Percentiles rank a stretch among this genome's conserved stretches.
phyloP scores from a whole-genome alignment of 2,888 invertebrate genomes.

The Eutolmus rufibarbis region DNA sequence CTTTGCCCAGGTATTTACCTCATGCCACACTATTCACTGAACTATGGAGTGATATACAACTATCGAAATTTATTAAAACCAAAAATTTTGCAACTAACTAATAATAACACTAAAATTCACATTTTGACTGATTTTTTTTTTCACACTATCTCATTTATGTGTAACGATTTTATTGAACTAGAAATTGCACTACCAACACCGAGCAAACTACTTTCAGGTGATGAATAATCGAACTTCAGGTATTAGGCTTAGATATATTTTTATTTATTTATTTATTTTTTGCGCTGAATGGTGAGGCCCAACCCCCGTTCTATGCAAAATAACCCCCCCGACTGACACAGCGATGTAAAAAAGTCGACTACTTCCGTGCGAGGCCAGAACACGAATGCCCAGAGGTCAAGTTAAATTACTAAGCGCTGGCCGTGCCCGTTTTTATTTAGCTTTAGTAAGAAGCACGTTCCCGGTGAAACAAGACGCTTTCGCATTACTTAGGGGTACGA shows the following conservation, averaged over 20 bases:
- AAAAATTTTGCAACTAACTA: neutral
- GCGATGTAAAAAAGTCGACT: neutral
- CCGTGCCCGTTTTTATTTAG: conserved; percentile 1
- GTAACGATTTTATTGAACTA: neutral
- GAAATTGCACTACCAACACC: neutral
- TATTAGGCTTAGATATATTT: neutral
- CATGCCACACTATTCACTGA: neutral
- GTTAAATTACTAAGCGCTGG: neutral
- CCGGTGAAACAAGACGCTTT: neutral
- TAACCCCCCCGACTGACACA: neutral
- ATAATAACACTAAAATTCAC: conserved; percentile 28
- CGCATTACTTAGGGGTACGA: neutral
- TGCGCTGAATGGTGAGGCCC: neutral
- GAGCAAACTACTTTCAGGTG: neutral
- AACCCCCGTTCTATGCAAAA: neutral
- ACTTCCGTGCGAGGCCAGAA: neutral
- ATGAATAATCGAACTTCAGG: neutral
- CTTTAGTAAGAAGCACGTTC: conserved; percentile 17
- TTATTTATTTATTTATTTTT: neutral
- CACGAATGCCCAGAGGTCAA: conserved; percentile 35
- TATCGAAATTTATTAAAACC: neutral
- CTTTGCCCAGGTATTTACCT: neutral
- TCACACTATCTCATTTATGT: neutral
- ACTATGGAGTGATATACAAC: neutral
- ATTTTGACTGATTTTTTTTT: neutral